Base-by-base conservation (phyloP, 2,888 invertebrate species). In the Hyppa rectilinea region DNA sequence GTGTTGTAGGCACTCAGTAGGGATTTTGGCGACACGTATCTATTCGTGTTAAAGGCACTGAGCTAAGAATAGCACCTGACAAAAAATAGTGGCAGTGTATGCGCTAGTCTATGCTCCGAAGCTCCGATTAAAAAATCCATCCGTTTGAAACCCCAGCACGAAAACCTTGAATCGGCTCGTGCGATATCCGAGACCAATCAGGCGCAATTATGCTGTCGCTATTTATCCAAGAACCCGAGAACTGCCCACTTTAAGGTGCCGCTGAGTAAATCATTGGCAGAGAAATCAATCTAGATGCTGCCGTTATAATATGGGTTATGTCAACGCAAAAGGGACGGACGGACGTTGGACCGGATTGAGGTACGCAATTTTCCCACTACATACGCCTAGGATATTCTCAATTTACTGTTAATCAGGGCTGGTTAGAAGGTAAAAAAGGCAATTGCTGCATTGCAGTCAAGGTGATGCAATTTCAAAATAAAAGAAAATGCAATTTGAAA, bases 241-340 rank as follows among this genome's bases (percentile, higher is more conserved):
- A 70, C 40, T 61, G 63, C 45, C 55, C 45, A 58, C 71, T 81
- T 81, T 72, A 72, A 79, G 67, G 68, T 73, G 69, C 84, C 80
- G 84, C 85, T 9, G 58, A 53, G 61, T 85, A 84, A 86, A 87
- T 89, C 84, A 85, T 80, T 82, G 78, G 77, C 71, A 82, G 84
- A 88, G 88, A 88, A 88, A 90, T 90, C 89, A 87, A 89, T 90
- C 87, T 84, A 79, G 78, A 69, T 79, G 81, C 78, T 85, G 88
- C 93, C 92, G 93, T 93, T 93, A 92, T 89, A 90, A 91, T 90
- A 93, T 91, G 84, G 91, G 91, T 92, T 92, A 92, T 91, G 91
- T 92, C 91, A 90, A 92, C 92, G 88, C 90, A 91, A 88, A 93
- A 90, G 92, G 93, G 85, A 87, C 85, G 81, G 47, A 86, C 91